Base-by-base conservation (phyloP, 2,797 vertebrate genomes). In the Anguilla megastoma region DNA sequence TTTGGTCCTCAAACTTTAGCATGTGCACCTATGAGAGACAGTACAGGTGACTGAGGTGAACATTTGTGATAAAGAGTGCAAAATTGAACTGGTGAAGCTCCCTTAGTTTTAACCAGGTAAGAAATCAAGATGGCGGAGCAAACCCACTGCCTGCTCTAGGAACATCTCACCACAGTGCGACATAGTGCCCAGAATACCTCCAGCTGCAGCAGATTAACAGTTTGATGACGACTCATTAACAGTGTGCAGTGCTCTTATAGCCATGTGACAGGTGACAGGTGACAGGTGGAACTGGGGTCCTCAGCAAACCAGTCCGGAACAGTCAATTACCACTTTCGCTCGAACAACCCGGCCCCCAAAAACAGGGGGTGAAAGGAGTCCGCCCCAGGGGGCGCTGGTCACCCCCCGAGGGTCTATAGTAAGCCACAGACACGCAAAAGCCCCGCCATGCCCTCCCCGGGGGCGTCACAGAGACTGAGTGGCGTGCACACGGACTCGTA, bases 381-480 rank as follows among this genome's bases (percentile, higher is more conserved):
- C n/a, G 2, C 63, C 21, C 56, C 56, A 58, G 2, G 56, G 16
- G 16, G 16, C 0, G 24, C 24, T 27, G 21, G 24, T 27, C 63
- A 69, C 41, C 63, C 63, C 63, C 8, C 4, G 0, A 63, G 58
- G 54, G 58, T 50, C 24, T 45, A 83, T 18, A 54, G 58, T 63
- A 88, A 80, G 83, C 30, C 45, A 88, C 41, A 50, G 36, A 85
- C 52, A 74, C 21, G 48, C 87, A 83, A 89, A 74, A 94, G 95
- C 94, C 91, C 96, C 95, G 96, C 95, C 90, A 90, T 90, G 94
- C 95, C 92, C 89, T 93, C 88, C 87, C 91, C 88, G 94, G 95
- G 95, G 96, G 94, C 66, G 93, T 96, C 96, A 96, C 93, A 91
- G 94, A 96, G 95, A 95, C 96, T 95, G 91, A 82, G 76, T 74